A percentile compares a stretch with the other conserved stretches of the same genome.
phyloP scores from a whole-genome alignment of 2,888 invertebrate species.

The Germaria angustata region DNA sequence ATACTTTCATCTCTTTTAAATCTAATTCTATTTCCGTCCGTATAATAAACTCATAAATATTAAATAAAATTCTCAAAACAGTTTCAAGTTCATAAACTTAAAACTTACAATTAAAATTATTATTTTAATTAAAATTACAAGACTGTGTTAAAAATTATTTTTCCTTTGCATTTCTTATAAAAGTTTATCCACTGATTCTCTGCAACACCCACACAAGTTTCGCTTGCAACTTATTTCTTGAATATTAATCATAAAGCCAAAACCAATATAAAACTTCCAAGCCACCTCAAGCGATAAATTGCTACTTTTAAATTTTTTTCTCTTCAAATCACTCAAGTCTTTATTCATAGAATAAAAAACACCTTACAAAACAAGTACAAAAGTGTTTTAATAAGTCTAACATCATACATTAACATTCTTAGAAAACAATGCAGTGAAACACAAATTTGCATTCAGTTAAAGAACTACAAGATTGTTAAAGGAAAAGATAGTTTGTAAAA shows the following conservation, averaged over 20 bases:
- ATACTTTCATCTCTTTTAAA: too few relatives aligned
- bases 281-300: constrained; percentile 56
- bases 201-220: constrained; percentile 39
- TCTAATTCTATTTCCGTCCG: too few relatives aligned
- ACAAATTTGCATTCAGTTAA: constrained; percentile 66
- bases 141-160: background rate
- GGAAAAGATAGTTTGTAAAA: constrained; percentile 29
- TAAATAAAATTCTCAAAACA: too few relatives aligned
- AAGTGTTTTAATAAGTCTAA: constrained; percentile 5
- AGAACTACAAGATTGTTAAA: background rate
- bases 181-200: background rate
- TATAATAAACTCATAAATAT: too few relatives aligned
- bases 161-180: background rate
- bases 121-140: background rate
- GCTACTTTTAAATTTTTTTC: constrained; percentile 3
- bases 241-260: constrained; percentile 4
- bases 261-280: constrained; percentile 13
- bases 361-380: constrained; percentile 27
- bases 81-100: background rate
- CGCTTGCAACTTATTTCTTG: background rate
- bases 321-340: background rate
- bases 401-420: constrained; percentile 54
- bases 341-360: constrained; percentile 4
- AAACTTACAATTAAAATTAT: background rate
- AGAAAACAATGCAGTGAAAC: constrained; percentile 46